Evolutionary conservation across 2,888 invertebrate genomes (phyloP), one percentile per base, ranked within the genome.

Genomic region (Bombylius discolor): DNA sequence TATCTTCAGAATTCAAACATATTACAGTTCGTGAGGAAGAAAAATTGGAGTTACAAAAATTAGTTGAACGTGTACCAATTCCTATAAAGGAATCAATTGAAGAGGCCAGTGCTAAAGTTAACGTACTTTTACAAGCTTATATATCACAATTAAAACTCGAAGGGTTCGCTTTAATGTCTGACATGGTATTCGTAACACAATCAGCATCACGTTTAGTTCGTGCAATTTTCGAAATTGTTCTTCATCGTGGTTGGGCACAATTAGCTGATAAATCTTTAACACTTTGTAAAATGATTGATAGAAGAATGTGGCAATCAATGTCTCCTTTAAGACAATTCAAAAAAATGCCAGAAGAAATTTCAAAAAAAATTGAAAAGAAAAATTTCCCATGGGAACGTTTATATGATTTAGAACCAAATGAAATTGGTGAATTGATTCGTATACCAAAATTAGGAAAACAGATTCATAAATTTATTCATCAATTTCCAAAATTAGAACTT

Each of bases 271-370:
- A 98, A 71, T 87, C 95, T 0, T 74, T 99, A 23, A 87, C 94
- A 0, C 79, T 99, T 7, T 97, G 97, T 75, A 99, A 99, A 75
- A 99, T 99, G 98, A 94, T 99, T 58, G 96, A 98, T 71, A 82
- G 94, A 1, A 80, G 98, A 42, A 97, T 98, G 96, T 99, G 99
- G 99, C 97, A 98, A 72, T 96, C 96, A 0, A 96, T 99, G 96
- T 96, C 95, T 4, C 99, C 99, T 3, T 77, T 99, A 13, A 68
- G 99, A 13, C 99, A 99, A 71, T 99, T 99, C 70, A 82, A 90
- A 62, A 98, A 96, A 71, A 95, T 97, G 83, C 98, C 94, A 0
- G 95, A 94, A 68, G 97, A 97, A 77, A 88, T 93, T 23, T 86
- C 98, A 9, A 92, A 95, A 69, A 97, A 98, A 70, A 84, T 99